Conservation (phyloP, 2,888 invertebrate species). For the Chaetoderma sp. region DNA sequence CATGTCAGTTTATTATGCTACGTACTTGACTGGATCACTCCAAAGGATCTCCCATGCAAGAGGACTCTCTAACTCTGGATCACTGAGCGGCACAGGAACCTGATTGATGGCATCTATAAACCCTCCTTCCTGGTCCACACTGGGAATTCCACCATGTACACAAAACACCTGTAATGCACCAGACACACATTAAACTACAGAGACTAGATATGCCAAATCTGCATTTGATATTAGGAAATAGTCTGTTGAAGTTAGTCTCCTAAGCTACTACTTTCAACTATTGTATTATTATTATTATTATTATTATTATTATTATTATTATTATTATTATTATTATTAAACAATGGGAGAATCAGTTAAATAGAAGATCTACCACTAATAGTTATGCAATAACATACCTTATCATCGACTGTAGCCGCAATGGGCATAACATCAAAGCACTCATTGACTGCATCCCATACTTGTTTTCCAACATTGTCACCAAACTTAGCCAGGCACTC, state of each 20-base stretch:
- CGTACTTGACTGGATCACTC: constrained; percentile 77
- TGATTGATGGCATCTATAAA: constrained; percentile 76
- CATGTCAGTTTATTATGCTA: no score
- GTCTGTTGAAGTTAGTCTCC: no score
- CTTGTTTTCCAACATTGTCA: constrained; percentile 74
- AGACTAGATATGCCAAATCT: no score
- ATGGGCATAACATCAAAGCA: constrained; percentile 81
- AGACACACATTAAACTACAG: no score
- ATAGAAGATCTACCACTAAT: no score
- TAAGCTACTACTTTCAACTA: no score
- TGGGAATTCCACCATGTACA: constrained; percentile 84
- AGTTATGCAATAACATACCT: constrained; percentile 71
- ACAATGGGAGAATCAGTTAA: no score
- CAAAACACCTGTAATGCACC: constrained; percentile 78
- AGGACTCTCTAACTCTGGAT: constrained; percentile 78
- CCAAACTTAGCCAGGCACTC: constrained; percentile 81
- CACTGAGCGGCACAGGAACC: constrained; percentile 76
- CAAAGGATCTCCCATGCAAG: constrained; percentile 84
- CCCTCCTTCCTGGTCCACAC: constrained; percentile 74
- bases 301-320: no score
- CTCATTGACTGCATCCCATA: constrained; percentile 80
- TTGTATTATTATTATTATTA: no score
- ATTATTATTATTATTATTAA: no score
- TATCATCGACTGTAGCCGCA: constrained; percentile 81
- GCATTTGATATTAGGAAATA: no score